These are phyloP conservation scores for Pherbina coryleti DNA, from an alignment of 2,888 invertebrate genomes.

Conservation along the genomic window DNA sequence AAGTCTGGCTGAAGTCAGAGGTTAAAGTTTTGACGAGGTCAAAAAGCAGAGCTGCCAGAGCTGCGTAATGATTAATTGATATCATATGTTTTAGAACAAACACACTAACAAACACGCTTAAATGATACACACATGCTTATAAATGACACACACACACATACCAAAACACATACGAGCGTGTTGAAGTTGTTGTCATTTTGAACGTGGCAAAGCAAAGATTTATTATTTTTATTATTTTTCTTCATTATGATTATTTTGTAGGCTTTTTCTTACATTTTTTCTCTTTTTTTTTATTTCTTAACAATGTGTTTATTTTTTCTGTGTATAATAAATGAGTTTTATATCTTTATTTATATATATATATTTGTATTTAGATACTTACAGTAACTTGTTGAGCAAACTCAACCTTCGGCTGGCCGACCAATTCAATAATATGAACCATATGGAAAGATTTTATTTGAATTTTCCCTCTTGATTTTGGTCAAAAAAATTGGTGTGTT, in stretches of 20 bases:
- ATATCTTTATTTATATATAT: conserved; percentile 50
- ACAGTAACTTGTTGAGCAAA: conserved; percentile 82
- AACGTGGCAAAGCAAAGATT: conserved; percentile 65
- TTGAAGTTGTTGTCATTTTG: conserved; percentile 57
- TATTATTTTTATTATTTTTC: conserved; percentile 52
- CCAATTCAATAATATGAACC: conserved; percentile 85
- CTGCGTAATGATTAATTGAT: conserved; percentile 20
- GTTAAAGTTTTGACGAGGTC: no score
- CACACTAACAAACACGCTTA: background rate
- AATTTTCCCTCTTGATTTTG: conserved; percentile 53
- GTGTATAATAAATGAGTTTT: conserved; percentile 13
- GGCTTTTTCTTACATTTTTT: conserved; percentile 40
- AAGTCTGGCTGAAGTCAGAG: no score
- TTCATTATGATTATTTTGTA: background rate
- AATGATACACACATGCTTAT: background rate
- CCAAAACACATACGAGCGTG: conserved; percentile 48
- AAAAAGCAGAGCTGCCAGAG: background rate
- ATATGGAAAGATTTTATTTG: conserved; percentile 76
- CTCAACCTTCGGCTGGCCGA: conserved; percentile 83
- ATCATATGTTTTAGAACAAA: background rate
- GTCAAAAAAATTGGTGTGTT: conserved; percentile 49
- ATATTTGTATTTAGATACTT: conserved; percentile 70
- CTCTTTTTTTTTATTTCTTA: background rate
- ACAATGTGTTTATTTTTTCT: background rate
- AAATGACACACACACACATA: conserved; percentile 22